Conservation (phyloP, 2,113 vertebrate genomes). For the Ophthalmolycus amberensis region DNA sequence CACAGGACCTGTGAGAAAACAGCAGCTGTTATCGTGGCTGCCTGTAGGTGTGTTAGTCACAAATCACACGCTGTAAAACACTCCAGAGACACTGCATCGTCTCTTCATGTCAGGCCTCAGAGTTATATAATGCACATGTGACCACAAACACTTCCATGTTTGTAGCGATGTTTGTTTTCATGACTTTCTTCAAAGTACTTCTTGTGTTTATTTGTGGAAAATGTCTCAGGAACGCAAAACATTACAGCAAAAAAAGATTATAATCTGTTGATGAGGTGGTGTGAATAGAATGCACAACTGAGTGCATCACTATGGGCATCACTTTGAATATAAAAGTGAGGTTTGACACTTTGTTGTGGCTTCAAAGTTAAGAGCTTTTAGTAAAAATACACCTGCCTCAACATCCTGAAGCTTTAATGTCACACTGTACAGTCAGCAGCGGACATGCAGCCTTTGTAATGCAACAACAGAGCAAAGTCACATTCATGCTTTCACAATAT, state of each 20-base stretch:
- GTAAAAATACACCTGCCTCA: neutral
- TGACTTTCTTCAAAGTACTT: neutral
- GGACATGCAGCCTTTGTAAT: neutral
- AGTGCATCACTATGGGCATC: neutral
- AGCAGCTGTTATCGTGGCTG: constrained; percentile 41
- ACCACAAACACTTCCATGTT: constrained; percentile 23
- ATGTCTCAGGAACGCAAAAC: neutral
- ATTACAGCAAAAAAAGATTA: neutral
- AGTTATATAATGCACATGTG: neutral
- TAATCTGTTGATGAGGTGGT: neutral
- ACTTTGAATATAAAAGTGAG: neutral
- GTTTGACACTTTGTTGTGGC: neutral
- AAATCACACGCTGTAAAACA: constrained; percentile 56
- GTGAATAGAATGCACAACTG: neutral
- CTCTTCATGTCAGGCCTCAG: constrained; percentile 21
- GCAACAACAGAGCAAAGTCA: neutral
- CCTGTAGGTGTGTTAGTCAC: constrained; percentile 26
- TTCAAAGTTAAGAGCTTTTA: neutral
- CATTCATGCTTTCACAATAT: neutral
- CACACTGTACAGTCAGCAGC: neutral
- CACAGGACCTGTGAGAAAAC: constrained; percentile 17
- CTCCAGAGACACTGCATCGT: constrained; percentile 17
- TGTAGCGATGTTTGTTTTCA: neutral
- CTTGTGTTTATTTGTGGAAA: neutral
- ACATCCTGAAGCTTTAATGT: neutral